Conservation (phyloP, 2,113 vertebrate species). For the Sarotherodon lohbergeri region DNA sequence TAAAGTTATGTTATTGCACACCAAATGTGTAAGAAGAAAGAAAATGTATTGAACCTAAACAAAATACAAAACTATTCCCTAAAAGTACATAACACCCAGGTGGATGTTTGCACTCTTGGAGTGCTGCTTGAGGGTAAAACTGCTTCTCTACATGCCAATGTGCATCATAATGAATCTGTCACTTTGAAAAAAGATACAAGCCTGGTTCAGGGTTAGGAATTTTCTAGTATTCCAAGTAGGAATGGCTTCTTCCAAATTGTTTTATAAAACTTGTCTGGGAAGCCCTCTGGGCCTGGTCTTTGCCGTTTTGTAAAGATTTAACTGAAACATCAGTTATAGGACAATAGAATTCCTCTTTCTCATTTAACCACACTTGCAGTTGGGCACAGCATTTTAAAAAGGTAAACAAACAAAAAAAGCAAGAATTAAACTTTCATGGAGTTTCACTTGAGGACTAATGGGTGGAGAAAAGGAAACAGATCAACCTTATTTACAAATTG, state of each 20-base stretch:
- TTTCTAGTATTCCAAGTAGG: neutral
- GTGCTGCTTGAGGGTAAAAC: neutral
- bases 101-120: neutral
- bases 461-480: neutral
- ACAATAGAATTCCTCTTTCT: neutral
- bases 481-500: neutral
- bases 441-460: neutral
- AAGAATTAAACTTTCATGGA: neutral
- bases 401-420: neutral
- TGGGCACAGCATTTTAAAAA: neutral
- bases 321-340: neutral
- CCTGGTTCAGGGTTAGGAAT: neutral
- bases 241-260: neutral
- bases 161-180: neutral
- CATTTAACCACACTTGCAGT: neutral
- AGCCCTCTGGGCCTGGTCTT: rapidly evolving
- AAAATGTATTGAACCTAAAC: neutral
- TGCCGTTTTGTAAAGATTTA: neutral
- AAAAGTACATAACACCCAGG: neutral
- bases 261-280: neutral
- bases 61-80: neutral
- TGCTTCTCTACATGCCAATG: neutral
- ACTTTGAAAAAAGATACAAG: neutral
- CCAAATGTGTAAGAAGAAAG: neutral
- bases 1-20: neutral